Base-by-base conservation (phyloP, 2,113 vertebrate species). In the Chiloscyllium plagiosum region DNA sequence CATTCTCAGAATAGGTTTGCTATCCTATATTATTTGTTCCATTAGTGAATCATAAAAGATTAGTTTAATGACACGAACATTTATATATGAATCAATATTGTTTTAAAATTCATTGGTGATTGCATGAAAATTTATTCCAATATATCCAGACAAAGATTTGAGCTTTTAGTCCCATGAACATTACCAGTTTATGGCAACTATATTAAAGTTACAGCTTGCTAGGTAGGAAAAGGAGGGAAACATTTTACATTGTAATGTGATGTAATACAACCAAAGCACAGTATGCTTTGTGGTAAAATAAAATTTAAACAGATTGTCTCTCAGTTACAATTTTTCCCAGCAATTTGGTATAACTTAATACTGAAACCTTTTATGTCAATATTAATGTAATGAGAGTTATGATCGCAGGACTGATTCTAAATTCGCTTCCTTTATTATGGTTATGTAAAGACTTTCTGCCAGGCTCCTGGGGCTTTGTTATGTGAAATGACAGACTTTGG, bases 331-430 rank as follows among this genome's bases (percentile, higher is more conserved):
- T 87, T 52, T 87, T 47, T 26, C 22, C 24, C 20, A 87, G 7
- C 85, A 87, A 86, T 86, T 86, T 83, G n/a, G 78, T 83, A 83
- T 83, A 52, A 24, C 47, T 42, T 47, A 22, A 87, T 87, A 87
- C 22, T 47, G 10, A 50, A 50, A 87, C 20, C 20, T 52, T 20
- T 26, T 52, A 47, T 42, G 56, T 22, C 37, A 47, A 83, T 83
- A 83, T 2, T 13, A 89, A 89, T 47, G 12, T 89, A 52, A 50
- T 20, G 42, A 86, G 86, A 29, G 24, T 12, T 56, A 29, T 56
- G 50, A 89, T 56, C 15, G 47, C 52, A 89, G 86, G 26, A 85
- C 8, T 13, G 3, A 52, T 89, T 89, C 50, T 56, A 24, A 3
- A 89, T 12, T 56, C 42, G 56, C 29, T 29, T 26, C 26, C 42